Percentiles rank a stretch among this genome's conserved stretches.
Conservation (phyloP, 2,113 vertebrate species). For the Alectura lathami region DNA sequence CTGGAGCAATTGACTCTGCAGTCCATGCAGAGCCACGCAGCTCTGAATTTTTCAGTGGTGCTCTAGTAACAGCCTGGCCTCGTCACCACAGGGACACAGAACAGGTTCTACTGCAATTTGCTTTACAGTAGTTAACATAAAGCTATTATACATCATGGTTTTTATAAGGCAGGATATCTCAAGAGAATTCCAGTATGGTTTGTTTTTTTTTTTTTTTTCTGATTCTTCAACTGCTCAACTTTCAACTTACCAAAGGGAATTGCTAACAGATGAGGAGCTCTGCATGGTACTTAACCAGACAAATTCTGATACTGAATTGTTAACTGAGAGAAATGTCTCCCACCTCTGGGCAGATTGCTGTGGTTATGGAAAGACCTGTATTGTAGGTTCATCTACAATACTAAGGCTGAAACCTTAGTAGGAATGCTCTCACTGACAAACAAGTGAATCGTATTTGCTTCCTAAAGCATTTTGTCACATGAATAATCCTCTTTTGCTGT, state of each 20-base stretch:
- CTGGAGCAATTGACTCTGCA: not conserved
- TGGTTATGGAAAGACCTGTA: not conserved
- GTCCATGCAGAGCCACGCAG: fast-evolving
- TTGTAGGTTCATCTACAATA: not conserved
- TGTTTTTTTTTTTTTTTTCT: not conserved
- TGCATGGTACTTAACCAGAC: not conserved
- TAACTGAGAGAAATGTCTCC: not conserved
- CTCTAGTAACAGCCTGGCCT: not conserved
- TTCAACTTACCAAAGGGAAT: not conserved
- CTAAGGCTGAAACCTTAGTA: not conserved
- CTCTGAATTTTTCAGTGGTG: not conserved
- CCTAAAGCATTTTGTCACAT: not conserved
- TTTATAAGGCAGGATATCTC: slow-evolving; percentile 46
- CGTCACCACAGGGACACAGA: not conserved
- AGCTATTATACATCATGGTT: not conserved
- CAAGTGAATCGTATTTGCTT: not conserved
- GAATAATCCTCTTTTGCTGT: not conserved
- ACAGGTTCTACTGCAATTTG: not conserved
- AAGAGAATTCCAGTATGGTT: not conserved
- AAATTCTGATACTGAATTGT: not conserved
- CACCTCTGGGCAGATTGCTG: not conserved
- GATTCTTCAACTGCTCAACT: not conserved
- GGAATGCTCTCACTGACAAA: not conserved
- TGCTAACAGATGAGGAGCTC: not conserved
- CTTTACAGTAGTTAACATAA: slow-evolving; percentile 25